Percentiles rank a stretch among this genome's conserved stretches.
Conservation (phyloP, 2,797 vertebrate genomes). For the Urophycis tenuis region DNA sequence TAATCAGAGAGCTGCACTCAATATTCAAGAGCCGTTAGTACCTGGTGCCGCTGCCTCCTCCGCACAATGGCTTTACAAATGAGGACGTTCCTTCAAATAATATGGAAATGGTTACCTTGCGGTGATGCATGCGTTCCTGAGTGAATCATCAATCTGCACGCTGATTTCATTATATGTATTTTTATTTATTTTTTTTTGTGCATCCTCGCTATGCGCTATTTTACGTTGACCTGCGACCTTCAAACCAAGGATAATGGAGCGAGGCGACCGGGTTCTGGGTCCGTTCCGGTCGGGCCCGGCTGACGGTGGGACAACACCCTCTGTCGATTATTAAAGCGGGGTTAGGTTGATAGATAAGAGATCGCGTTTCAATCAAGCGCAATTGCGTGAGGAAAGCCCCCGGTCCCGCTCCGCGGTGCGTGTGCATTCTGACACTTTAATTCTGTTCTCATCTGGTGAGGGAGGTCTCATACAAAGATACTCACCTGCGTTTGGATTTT, state of each 20-base stretch:
- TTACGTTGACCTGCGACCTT: slow-evolving; percentile 74
- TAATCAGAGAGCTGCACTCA: slow-evolving; percentile 75
- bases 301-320: slow-evolving; percentile 41
- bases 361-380: slow-evolving; percentile 51
- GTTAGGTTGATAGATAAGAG: slow-evolving; percentile 48
- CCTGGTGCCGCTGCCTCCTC: slow-evolving; percentile 53
- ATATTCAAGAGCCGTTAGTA: slow-evolving; percentile 72
- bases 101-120: slow-evolving; percentile 71
- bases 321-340: slow-evolving; percentile 62
- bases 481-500: slow-evolving; percentile 36
- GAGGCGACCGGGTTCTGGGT: slow-evolving; percentile 22
- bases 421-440: slow-evolving; percentile 18
- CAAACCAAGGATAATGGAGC: slow-evolving; percentile 65
- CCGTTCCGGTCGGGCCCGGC: slow-evolving; percentile 50
- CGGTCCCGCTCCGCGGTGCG: slow-evolving; percentile 4
- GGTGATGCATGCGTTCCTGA: slow-evolving; percentile 60
- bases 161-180: neutral
- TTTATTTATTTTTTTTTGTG: slow-evolving; percentile 46
- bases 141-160: slow-evolving; percentile 71
- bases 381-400: slow-evolving; percentile 40
- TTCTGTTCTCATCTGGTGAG: slow-evolving; percentile 16
- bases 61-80: slow-evolving; percentile 66
- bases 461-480: slow-evolving; percentile 2
- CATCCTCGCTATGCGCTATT: slow-evolving; percentile 54
- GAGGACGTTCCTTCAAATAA: slow-evolving; percentile 72